Evolutionary conservation across 2,113 vertebrate genomes (phyloP), one percentile per base, ranked within the genome.

Genomic region (Hucho hucho): DNA sequence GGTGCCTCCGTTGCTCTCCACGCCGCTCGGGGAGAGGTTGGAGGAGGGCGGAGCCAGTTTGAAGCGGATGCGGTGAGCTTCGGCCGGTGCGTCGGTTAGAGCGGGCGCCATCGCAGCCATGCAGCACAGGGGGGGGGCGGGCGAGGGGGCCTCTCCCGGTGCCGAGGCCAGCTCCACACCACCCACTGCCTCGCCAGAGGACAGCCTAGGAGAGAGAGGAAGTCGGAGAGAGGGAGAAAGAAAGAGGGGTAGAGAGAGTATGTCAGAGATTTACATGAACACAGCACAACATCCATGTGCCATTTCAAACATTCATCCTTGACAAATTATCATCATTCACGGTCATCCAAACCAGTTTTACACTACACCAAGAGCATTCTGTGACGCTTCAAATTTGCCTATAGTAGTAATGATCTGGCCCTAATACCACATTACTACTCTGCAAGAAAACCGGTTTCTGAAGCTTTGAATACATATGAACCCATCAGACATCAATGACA

Each of bases 1-100:
- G 93, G 95, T 91, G 95, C 95, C 96, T 92, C 96, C 94, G 95
- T 96, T 98, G 93, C 95, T 98, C 91, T 98, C 96, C 86, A 93
- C 93, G 93, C 95, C 95, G 93, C 95, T 94, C 84, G 95, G 92
- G 25, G 95, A 95, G 87, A 96, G 93, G 87, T 94, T 94, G 89
- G 95, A 96, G 82, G 95, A 95, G 72, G 95, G 94, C 88, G 95
- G 93, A 92, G 94, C 95, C 94, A 95, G 94, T 91, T 95, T 95
- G 95, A 95, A 95, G 88, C 93, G 94, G 91, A 95, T 94, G 88
- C 95, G 94, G 90, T 94, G 95, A 14, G 28, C 28, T 93, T 95
- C 95, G 89, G 94, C 93, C 90, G 95, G 94, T 91, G 95, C 93
- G 78, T 95, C 95, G 92, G 94, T 95, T 91, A 95, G 95, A 94